A percentile compares a stretch with the other conserved stretches of the same genome.
phyloP scores from a whole-genome alignment of 2,113 vertebrate species.

The Tragelaphus imberbis region DNA sequence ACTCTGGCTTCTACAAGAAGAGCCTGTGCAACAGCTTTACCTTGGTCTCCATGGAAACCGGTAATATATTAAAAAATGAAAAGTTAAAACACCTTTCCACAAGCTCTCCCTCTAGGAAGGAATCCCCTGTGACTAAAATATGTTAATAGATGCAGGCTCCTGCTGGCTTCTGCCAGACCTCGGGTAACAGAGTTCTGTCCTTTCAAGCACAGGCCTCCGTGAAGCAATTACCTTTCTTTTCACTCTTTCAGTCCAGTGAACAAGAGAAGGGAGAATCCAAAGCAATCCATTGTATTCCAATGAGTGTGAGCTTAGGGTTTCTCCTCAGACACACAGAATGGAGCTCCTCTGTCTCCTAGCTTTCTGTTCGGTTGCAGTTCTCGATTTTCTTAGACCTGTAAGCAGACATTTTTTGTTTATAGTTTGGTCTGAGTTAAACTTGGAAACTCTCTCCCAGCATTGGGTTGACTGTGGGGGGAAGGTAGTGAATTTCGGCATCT shows the following conservation, averaged over 20 bases:
- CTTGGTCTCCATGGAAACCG: constrained; percentile 61
- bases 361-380: not conserved
- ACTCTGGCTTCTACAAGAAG: not conserved
- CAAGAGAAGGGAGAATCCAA: not conserved
- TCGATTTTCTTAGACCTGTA: not conserved
- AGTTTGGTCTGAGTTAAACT: not conserved
- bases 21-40: not conserved
- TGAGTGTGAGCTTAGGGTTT: not conserved
- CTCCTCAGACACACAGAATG: not conserved
- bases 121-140: constrained; percentile 19
- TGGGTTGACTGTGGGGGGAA: not conserved
- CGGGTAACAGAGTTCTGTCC: not conserved
- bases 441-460: not conserved
- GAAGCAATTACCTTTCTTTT: not conserved
- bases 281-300: not conserved
- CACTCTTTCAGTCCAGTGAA: not conserved
- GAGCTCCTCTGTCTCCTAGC: not conserved
- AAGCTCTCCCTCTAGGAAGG: constrained; percentile 13
- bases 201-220: not conserved
- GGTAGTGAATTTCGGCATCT: not conserved
- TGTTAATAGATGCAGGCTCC: not conserved
- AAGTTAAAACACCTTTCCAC: constrained; percentile 25
- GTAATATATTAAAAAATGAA: not conserved
- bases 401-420: not conserved
- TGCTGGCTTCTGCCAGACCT: not conserved